Evolutionary conservation across 2,797 vertebrate genomes (phyloP).

Genomic region (Tiaroga cobitis): DNA sequence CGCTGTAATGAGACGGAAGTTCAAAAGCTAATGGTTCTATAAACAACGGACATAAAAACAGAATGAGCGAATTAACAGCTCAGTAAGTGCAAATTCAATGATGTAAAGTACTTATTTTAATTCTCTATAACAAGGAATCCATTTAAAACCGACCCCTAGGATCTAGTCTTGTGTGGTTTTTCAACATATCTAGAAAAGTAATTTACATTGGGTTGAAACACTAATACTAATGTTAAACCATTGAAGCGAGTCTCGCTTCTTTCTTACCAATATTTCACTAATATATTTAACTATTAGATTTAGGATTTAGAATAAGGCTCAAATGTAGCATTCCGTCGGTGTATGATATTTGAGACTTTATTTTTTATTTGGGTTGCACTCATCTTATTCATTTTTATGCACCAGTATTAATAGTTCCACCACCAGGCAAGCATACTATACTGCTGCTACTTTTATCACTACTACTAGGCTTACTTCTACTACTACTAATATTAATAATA

Average conservation of each 20-base stretch:
- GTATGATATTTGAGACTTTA: background rate
- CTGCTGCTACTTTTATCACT: background rate
- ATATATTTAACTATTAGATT: background rate
- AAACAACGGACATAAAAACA: slow-evolving; percentile 64
- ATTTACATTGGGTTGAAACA: background rate
- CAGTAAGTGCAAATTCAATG: slow-evolving; percentile 52
- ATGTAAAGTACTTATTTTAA: slow-evolving; percentile 52
- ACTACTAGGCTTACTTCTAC: background rate
- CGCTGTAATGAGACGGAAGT: slow-evolving; percentile 17
- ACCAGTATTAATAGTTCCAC: background rate
- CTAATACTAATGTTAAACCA: background rate
- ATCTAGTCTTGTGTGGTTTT: slow-evolving; percentile 19
- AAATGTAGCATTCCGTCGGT: background rate
- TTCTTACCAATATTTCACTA: background rate
- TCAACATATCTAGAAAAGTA: slow-evolving; percentile 10
- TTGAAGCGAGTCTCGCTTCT: background rate
- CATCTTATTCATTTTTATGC: background rate
- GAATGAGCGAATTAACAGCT: slow-evolving; percentile 52
- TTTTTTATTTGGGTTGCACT: background rate
- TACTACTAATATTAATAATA: background rate
- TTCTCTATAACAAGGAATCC: slow-evolving; percentile 36
- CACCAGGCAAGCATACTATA: background rate
- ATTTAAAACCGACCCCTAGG: background rate
- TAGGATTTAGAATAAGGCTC: background rate
- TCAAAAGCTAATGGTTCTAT: slow-evolving; percentile 63